Conservation (phyloP, 2,113 vertebrate species). For the Mixornis gularis region DNA sequence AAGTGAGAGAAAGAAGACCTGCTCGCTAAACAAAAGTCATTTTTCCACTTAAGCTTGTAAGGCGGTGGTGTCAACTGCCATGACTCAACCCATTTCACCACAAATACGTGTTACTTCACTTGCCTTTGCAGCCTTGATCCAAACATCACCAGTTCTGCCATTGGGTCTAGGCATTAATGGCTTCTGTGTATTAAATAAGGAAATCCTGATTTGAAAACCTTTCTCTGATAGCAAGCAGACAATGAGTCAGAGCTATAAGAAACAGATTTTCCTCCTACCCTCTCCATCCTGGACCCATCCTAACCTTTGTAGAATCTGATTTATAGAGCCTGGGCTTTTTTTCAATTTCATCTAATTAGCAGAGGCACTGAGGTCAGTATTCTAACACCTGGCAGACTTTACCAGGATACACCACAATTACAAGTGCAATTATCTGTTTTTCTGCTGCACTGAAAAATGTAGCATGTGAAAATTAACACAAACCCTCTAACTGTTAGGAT, state of each 20-base stretch:
- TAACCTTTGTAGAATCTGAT: background rate
- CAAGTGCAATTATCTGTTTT: slow-evolving; percentile 31
- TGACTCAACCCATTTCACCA: background rate
- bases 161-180: background rate
- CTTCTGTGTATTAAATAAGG: slow-evolving; percentile 6
- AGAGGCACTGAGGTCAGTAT: background rate
- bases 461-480: slow-evolving; percentile 11
- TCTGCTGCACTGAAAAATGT: slow-evolving; percentile 8
- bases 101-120: background rate
- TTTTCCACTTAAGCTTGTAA: background rate
- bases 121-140: background rate
- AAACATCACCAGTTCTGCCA: background rate
- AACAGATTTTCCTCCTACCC: slow-evolving; percentile 33
- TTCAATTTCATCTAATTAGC: slow-evolving; percentile 32
- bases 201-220: background rate
- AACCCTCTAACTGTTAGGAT: background rate
- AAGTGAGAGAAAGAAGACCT: background rate
- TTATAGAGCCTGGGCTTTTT: background rate
- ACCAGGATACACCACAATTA: slow-evolving; percentile 1
- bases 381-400: slow-evolving; percentile 32
- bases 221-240: slow-evolving; percentile 1
- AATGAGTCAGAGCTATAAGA: slow-evolving; percentile 11
- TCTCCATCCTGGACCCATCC: background rate
- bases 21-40: accelerated
- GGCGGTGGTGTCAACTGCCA: background rate